A percentile compares a stretch with the other conserved stretches of the same genome.
These are phyloP conservation scores for Lucifuga dentata DNA, from an alignment of 2,113 vertebrate genomes.

Conservation along the genomic window DNA sequence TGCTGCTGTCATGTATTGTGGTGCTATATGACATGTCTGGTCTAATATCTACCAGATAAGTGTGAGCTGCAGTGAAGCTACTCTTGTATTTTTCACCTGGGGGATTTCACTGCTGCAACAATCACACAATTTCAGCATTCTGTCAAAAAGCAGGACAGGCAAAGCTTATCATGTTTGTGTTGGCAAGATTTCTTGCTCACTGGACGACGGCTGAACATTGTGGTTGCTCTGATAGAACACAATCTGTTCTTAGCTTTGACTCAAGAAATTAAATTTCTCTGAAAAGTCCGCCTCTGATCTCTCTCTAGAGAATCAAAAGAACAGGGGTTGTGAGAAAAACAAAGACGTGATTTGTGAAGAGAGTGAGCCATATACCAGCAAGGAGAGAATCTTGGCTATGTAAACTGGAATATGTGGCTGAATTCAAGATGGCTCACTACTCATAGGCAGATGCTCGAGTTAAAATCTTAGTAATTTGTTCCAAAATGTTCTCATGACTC, in stretches of 20 bases:
- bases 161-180: conserved; percentile 72
- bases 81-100: conserved; percentile 66
- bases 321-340: conserved; percentile 18
- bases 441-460: conserved; percentile 8
- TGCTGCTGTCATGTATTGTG: conserved; percentile 33
- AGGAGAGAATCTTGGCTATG: conserved; percentile 14
- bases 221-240: conserved; percentile 51
- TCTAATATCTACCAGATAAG: conserved; percentile 46
- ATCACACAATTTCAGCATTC: conserved; percentile 68
- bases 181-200: conserved; percentile 62
- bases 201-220: conserved; percentile 58
- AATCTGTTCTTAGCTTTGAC: conserved; percentile 37
- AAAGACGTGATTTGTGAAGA: conserved; percentile 7
- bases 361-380: conserved; percentile 12
- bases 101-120: conserved; percentile 60
- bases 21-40: conserved; percentile 19
- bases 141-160: conserved; percentile 62
- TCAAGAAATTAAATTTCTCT: conserved; percentile 53
- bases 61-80: conserved; percentile 33
- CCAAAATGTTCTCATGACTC: conserved; percentile 28
- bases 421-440: conserved; percentile 19
- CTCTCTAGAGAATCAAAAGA: conserved; percentile 35
- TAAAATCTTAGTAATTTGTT: conserved; percentile 42
- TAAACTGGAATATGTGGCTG: not conserved
- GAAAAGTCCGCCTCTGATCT: conserved; percentile 27